Conservation (phyloP, 2,888 invertebrate species). For the Apodemia duryi region DNA sequence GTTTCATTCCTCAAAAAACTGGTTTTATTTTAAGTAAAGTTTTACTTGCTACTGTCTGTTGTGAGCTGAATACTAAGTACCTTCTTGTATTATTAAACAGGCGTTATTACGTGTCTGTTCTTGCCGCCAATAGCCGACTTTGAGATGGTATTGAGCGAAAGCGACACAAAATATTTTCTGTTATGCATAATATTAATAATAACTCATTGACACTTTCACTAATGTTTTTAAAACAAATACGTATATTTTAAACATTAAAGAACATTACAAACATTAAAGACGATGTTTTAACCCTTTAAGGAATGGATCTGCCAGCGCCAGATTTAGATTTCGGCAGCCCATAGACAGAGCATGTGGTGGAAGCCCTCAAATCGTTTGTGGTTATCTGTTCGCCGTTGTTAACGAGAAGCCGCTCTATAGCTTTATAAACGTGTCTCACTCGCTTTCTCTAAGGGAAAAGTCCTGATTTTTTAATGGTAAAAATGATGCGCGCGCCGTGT, state of each 20-base stretch:
- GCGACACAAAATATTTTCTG: constrained; percentile 56
- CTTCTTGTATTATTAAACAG: constrained; percentile 9
- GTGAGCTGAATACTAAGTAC: constrained; percentile 10
- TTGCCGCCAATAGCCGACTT: constrained; percentile 33
- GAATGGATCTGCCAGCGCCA: no score
- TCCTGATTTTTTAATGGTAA: no score
- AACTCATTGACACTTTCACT: constrained; percentile 67
- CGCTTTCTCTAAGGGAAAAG: no score
- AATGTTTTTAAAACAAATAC: constrained; percentile 27
- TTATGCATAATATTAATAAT: constrained; percentile 57
- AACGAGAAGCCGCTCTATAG: no score
- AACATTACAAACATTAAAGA: no score
- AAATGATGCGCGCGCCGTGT: no score
- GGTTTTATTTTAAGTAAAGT: background rate
- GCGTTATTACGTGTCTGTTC: constrained; percentile 17
- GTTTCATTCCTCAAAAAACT: background rate
- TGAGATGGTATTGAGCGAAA: constrained; percentile 59
- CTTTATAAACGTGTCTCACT: no score
- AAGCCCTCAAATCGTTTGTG: no score
- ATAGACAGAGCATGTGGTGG: no score
- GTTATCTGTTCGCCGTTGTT: no score
- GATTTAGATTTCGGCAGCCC: no score
- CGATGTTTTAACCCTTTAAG: no score
- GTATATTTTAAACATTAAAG: background rate
- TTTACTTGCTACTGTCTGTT: background rate